These are phyloP conservation scores for Drosophila sordidula DNA, from an alignment of 2,888 invertebrate genomes.

Conservation along the genomic window DNA sequence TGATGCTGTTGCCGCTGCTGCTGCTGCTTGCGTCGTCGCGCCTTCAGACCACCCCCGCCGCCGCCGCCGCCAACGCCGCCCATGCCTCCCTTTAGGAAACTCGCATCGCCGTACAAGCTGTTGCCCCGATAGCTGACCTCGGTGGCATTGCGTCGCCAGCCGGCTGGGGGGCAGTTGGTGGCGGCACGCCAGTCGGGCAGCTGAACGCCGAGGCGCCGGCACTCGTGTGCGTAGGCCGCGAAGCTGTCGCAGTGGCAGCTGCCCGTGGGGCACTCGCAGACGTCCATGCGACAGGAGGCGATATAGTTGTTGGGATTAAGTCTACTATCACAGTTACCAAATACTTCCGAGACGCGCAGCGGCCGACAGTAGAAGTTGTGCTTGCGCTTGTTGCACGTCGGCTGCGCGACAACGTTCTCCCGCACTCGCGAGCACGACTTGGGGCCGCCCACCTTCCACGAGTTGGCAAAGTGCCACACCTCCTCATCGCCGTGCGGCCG, in stretches of 20 bases:
- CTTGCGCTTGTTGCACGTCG: conserved; percentile 86
- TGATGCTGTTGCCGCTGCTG: conserved; percentile 34
- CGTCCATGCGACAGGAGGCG: conserved; percentile 94
- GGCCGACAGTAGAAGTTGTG: conserved; percentile 86
- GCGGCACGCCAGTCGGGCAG: conserved; percentile 90
- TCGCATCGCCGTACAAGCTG: conserved; percentile 66
- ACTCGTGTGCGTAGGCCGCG: conserved; percentile 95
- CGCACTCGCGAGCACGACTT: conserved; percentile 88
- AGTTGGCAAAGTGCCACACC: conserved; percentile 91
- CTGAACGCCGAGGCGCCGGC: conserved; percentile 91
- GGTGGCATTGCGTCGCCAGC: conserved; percentile 78
- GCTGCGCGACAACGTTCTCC: conserved; percentile 85
- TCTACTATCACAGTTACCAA: conserved; percentile 91
- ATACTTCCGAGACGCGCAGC: conserved; percentile 86
- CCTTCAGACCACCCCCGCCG: conserved; percentile 14
- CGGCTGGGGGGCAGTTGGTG: conserved; percentile 88
- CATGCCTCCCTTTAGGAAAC: conserved; percentile 25
- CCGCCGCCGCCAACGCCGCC: conserved; percentile 1
- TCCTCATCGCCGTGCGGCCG: conserved; percentile 88
- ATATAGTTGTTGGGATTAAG: conserved; percentile 93
- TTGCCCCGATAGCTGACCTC: conserved; percentile 51
- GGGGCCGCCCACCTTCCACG: conserved; percentile 95
- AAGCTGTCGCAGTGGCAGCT: conserved; percentile 95
- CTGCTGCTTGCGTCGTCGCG: conserved; percentile 60
- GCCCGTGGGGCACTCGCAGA: conserved; percentile 93